Evolutionary conservation across 2,797 vertebrate species (phyloP).

Genomic region (Neoniphon sammara): DNA sequence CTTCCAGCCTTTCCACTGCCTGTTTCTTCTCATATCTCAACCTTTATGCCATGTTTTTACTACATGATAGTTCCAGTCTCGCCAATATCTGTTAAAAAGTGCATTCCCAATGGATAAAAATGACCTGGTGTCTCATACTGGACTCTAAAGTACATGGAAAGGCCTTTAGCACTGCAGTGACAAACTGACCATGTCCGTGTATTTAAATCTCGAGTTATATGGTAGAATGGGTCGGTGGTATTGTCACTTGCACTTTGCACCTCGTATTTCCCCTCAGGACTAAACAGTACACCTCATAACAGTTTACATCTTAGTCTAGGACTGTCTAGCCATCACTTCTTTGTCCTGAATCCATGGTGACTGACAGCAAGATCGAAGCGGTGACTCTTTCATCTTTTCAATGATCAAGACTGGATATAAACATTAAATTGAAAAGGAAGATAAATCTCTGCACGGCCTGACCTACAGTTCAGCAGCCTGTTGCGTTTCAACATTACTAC

Average conservation of each 20-base stretch:
- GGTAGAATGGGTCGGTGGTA: not conserved
- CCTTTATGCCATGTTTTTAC: no score
- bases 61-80: no score
- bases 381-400: conserved; percentile 39
- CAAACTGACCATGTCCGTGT: not conserved
- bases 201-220: conserved; percentile 9
- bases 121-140: not conserved
- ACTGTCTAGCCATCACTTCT: not conserved
- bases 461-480: conserved; percentile 8
- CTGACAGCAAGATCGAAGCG: conserved; percentile 30
- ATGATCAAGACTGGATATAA: not conserved
- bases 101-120: no score
- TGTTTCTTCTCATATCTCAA: no score
- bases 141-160: not conserved
- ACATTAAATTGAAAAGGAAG: conserved; percentile 20
- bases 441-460: not conserved
- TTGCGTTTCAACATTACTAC: conserved; percentile 25
- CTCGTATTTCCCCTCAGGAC: conserved; percentile 29
- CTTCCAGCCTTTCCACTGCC: no score
- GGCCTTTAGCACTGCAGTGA: not conserved
- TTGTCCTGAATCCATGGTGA: not conserved
- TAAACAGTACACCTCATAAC: not conserved
- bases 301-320: conserved; percentile 20
- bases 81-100: no score
- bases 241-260: conserved; percentile 28